Evolutionary conservation across 2,797 vertebrate genomes (phyloP).

Genomic region (Valencia hispanica): DNA sequence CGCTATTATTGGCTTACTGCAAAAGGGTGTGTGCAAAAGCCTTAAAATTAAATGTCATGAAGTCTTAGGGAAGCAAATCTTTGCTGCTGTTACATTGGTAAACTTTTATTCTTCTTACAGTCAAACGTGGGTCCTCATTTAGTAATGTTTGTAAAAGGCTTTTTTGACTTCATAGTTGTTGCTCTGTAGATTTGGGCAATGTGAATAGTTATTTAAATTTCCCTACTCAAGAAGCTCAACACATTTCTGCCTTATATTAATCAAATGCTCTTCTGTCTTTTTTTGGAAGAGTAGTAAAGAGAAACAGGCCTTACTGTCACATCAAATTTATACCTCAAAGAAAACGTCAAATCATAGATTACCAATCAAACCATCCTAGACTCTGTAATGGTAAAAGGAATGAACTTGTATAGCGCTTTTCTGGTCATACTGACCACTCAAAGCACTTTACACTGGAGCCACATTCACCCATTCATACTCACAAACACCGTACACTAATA

Average conservation of each 20-base stretch:
- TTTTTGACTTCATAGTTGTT: not conserved
- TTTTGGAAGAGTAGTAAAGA: not conserved
- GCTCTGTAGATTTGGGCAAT: not conserved
- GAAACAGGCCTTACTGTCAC: too few relatives aligned
- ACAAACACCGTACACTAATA: too few relatives aligned
- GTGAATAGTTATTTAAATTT: not conserved
- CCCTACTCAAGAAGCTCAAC: not conserved
- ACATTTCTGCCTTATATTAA: not conserved
- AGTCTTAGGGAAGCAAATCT: not conserved
- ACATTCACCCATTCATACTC: too few relatives aligned
- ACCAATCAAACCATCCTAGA: not conserved
- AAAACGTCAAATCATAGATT: not conserved
- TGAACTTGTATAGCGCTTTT: too few relatives aligned
- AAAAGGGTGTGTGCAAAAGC: not conserved
- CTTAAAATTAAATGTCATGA: not conserved
- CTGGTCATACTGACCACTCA: too few relatives aligned
- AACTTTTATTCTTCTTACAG: not conserved
- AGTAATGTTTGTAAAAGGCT: too few relatives aligned
- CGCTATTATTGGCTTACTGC: not conserved
- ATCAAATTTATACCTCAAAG: not conserved
- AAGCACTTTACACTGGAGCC: too few relatives aligned
- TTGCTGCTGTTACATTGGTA: not conserved
- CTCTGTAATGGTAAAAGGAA: too few relatives aligned
- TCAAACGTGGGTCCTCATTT: not conserved
- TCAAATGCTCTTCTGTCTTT: not conserved